phyloP scores from a whole-genome alignment of 2,113 vertebrate genomes.

The Pseudorectes ferrugineus region DNA sequence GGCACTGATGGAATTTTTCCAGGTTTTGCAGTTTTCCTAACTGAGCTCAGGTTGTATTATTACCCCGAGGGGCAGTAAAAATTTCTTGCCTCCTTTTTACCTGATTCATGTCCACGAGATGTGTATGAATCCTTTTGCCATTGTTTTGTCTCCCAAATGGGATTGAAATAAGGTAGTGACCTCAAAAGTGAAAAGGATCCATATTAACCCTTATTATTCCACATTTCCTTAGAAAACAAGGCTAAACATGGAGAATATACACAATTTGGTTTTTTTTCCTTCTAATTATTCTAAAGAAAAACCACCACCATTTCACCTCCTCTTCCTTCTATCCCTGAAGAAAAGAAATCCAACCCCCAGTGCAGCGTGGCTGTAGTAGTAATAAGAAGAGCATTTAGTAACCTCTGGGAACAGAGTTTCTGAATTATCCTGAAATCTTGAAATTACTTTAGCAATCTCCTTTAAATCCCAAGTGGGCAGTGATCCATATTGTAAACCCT shows the following conservation, averaged over 20 bases:
- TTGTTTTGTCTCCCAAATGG: not conserved
- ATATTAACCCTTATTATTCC: not conserved
- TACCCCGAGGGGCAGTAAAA: not conserved
- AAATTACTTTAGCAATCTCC: conserved; percentile 43
- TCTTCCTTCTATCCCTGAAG: not conserved
- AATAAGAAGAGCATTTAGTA: not conserved
- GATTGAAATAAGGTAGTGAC: not conserved
- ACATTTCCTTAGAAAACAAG: not conserved
- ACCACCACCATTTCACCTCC: not conserved
- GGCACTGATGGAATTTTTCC: not conserved
- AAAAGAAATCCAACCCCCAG: not conserved
- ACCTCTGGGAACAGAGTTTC: conserved; percentile 8
- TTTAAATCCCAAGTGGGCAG: conserved; percentile 20
- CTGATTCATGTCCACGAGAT: not conserved
- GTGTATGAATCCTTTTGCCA: not conserved
- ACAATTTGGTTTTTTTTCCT: not conserved
- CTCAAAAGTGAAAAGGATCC: not conserved
- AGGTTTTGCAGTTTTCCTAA: not conserved
- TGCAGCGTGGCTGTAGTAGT: not conserved
- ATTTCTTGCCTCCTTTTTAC: not conserved
- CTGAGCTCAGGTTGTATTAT: not conserved
- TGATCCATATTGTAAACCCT: conserved; percentile 42
- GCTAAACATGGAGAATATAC: not conserved
- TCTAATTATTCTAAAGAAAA: not conserved
- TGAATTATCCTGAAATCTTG: conserved; percentile 3